These are phyloP conservation scores for Stramonita haemastoma DNA, from an alignment of 2,888 invertebrate species.

Conservation along the genomic window DNA sequence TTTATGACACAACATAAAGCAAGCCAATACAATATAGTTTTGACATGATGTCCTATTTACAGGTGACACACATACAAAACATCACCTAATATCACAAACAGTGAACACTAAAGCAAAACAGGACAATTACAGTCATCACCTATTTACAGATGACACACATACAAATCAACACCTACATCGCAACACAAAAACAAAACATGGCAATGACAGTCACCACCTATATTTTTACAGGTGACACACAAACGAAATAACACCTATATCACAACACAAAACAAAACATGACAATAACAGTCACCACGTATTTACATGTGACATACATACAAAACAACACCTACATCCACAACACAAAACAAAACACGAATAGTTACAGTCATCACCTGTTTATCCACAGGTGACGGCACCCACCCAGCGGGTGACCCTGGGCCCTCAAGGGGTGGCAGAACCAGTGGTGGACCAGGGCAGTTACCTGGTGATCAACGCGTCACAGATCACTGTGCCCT, in stretches of 20 bases:
- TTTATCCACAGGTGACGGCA: conserved; percentile 44
- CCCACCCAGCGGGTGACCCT: conserved; percentile 80
- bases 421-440: conserved; percentile 85
- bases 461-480: conserved; percentile 57
- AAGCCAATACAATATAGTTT: no score
- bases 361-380: background rate
- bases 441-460: conserved; percentile 47
- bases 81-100: no score
- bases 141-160: no score
- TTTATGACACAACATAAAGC: no score
- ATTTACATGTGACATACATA: background rate
- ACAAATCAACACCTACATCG: no score
- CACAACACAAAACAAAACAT: background rate
- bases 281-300: background rate
- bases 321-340: background rate
- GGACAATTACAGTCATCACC: no score
- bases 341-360: background rate
- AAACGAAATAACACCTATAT: no score
- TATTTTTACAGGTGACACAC: background rate
- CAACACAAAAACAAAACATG: no score
- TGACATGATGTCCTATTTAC: no score
- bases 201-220: no score
- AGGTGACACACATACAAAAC: no score
- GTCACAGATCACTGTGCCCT: conserved; percentile 52
- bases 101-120: no score